phyloP scores from a whole-genome alignment of 2,113 vertebrate species.

The Oxygymnocypris stewartii region DNA sequence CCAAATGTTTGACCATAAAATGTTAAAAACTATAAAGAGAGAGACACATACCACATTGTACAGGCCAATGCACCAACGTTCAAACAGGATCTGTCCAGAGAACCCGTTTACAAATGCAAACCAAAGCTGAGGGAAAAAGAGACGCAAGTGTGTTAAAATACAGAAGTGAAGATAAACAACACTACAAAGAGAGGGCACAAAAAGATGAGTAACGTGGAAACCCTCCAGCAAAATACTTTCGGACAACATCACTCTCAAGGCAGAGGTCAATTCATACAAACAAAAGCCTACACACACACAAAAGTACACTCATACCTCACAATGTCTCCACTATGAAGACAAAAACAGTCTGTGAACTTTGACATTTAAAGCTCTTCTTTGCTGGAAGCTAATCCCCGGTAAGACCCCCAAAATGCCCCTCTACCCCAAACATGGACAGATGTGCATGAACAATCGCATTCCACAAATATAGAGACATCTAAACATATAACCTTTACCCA shows the following conservation, averaged over 20 bases:
- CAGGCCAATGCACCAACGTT: slow-evolving; percentile 97
- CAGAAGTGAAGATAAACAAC: slow-evolving; percentile 22
- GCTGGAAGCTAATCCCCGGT: slow-evolving; percentile 66
- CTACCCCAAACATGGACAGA: background rate
- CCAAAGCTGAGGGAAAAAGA: slow-evolving; percentile 90
- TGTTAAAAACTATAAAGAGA: background rate
- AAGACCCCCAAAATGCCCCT: slow-evolving; percentile 48
- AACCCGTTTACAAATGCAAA: slow-evolving; percentile 99
- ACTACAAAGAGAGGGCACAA: slow-evolving; percentile 18
- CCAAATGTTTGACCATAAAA: background rate
- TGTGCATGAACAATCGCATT: slow-evolving; percentile 34
- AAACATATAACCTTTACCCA: slow-evolving; percentile 22
- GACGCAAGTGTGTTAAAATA: slow-evolving; percentile 68
- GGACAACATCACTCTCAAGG: slow-evolving; percentile 41
- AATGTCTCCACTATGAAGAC: slow-evolving; percentile 56
- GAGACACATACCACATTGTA: slow-evolving; percentile 95
- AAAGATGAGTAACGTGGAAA: slow-evolving; percentile 47
- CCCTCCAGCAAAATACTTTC: background rate
- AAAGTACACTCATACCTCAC: slow-evolving; percentile 32
- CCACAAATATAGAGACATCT: slow-evolving; percentile 38
- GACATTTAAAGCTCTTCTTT: slow-evolving; percentile 31
- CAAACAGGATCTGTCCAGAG: slow-evolving; percentile 99
- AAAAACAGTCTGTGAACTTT: slow-evolving; percentile 61
- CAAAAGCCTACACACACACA: slow-evolving; percentile 20
- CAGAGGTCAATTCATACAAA: slow-evolving; percentile 38